Evolutionary conservation across 2,888 invertebrate species (phyloP), one percentile per base, ranked within the genome.

Genomic region (Agriotes lineatus): DNA sequence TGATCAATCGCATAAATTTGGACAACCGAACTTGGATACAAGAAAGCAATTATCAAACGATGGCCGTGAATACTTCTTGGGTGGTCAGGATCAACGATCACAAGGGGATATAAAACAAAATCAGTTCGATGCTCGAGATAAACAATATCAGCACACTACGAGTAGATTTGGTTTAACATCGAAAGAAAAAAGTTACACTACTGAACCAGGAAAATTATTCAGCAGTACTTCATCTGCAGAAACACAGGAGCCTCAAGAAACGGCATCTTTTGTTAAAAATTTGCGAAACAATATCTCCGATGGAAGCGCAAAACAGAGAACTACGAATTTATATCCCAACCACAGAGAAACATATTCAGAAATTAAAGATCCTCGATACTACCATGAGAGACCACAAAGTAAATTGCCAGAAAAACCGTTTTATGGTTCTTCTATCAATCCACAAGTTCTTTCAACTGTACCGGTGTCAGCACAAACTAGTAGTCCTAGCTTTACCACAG

Each of bases 221-320:
- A n/a, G 30, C 16, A 16, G 9, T 6, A 16, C 16, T 18, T 6
- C 16, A 9, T 87, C 72, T 3, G 77, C 83, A 69, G 92, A 93
- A 82, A 88, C 88, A 78, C 93, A 93, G 80, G 87, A 91, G 0
- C 88, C 91, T 0, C 93, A 94, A 6, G 94, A 94, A 82, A 90
- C 91, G 5, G 91, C 92, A 0, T 93, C 94, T 0, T 94, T 94
- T 79, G 89, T 89, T 1, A 88, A 89, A 37, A 87, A 83, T 71
- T 72, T 75, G 2, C 76, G 72, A 22, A 83, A 82, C 54, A 73
- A 69, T 45, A 76, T 82, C 16, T 14, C 12, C 35, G 71, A 76
- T 3, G 72, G 76, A 18, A 69, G 61, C 52, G 65, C 66, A 2
- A 67, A 74, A 33, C 75, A 77, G 64, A 67, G 70, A 4, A 67